phyloP scores from a whole-genome alignment of 1,140 invertebrate genomes.

The Batillaria attramentaria region DNA sequence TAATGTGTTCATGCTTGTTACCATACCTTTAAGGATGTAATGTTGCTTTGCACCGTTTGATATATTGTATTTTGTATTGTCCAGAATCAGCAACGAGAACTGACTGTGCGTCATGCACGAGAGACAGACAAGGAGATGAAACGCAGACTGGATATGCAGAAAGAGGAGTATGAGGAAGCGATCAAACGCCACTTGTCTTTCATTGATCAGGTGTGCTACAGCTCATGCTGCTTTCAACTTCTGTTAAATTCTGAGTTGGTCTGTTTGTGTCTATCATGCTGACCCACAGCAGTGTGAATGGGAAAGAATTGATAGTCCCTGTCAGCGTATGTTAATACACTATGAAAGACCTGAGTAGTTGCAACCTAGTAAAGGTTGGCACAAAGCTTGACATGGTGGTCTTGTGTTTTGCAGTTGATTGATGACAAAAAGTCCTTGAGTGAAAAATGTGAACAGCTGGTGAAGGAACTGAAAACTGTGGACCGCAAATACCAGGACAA shows the following conservation, averaged over 20 bases:
- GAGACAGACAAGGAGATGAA: conserved; percentile 72
- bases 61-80: conserved; percentile 25
- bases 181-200: conserved; percentile 72
- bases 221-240: no score
- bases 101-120: conserved; percentile 70
- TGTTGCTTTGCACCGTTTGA: no score
- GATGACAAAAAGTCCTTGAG: conserved; percentile 71
- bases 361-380: no score
- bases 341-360: no score
- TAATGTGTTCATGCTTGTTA: neutral
- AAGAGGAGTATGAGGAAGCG: conserved; percentile 71
- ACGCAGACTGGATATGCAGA: conserved; percentile 64
- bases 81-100: conserved; percentile 71
- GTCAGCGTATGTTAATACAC: no score
- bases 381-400: no score
- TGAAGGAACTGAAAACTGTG: conserved; percentile 69
- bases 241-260: no score
- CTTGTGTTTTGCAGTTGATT: conserved; percentile 62
- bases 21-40: no score
- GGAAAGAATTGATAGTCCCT: no score
- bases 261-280: no score
- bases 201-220: conserved; percentile 69
- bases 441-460: conserved; percentile 71
- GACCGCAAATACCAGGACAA: conserved; percentile 71
- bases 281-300: no score